A percentile compares a stretch with the other conserved stretches of the same genome.
Evolutionary conservation across 2,888 invertebrate genomes (phyloP).

Genomic region (Uropetala carovei): DNA sequence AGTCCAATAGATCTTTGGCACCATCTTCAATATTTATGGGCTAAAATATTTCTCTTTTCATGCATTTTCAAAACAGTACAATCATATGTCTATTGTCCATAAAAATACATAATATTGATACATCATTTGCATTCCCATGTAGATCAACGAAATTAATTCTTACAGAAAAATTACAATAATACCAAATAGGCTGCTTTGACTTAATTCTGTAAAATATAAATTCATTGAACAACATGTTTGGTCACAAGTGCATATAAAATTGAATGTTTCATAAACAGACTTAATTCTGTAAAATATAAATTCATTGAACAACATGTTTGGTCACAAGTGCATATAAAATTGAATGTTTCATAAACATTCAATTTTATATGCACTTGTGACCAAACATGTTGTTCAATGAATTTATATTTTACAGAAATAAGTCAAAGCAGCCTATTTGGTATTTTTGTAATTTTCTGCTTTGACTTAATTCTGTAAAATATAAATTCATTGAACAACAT

Average conservation of each 20-base stretch:
- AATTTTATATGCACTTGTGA: background rate
- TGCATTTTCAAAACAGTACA: background rate
- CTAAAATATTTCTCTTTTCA: background rate
- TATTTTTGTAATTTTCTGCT: too few species aligned
- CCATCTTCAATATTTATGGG: conserved; percentile 31
- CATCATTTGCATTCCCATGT: background rate
- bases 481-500: conserved; percentile 10
- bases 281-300: background rate
- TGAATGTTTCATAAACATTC: background rate
- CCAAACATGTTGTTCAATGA: too few species aligned
- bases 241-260: background rate
- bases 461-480: background rate
- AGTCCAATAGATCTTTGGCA: conserved; percentile 43
- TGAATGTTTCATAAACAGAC: background rate
- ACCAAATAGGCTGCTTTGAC: background rate
- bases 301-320: conserved; percentile 4
- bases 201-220: background rate
- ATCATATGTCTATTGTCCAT: background rate
- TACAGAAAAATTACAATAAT: conserved; percentile 34
- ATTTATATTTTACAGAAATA: too few species aligned
- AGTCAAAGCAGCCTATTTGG: too few species aligned
- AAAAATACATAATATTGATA: background rate
- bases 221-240: conserved; percentile 4
- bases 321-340: background rate
- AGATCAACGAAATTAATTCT: background rate